phyloP scores from a whole-genome alignment of 1,140 invertebrate genomes.

The Drosophila kurseongensis region DNA sequence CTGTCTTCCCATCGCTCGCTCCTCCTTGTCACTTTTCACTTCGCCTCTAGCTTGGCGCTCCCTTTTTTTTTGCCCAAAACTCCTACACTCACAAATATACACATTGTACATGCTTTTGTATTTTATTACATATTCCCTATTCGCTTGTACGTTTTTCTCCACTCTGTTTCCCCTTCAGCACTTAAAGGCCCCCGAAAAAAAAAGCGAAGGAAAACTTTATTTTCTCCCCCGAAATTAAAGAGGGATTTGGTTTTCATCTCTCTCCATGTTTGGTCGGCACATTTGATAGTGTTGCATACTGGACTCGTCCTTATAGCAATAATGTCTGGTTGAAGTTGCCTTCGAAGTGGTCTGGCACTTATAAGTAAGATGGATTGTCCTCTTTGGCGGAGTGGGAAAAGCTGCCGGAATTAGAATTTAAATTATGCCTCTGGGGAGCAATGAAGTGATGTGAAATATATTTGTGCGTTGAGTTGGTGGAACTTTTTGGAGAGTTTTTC shows the following conservation, averaged over 20 bases:
- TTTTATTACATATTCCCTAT: conserved; percentile 79
- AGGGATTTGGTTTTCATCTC: conserved; percentile 39
- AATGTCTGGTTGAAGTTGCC: conserved; percentile 66
- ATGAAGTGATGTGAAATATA: conserved; percentile 45
- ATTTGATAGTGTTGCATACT: conserved; percentile 72
- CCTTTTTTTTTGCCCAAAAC: conserved; percentile 37
- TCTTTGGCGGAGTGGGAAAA: conserved; percentile 15
- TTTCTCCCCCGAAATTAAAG: conserved; percentile 55
- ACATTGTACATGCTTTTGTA: conserved; percentile 61
- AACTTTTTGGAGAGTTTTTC: conserved; percentile 12
- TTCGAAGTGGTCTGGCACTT: conserved; percentile 51
- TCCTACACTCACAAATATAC: conserved; percentile 23
- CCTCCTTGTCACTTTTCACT: conserved; percentile 73
- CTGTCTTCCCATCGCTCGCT: conserved; percentile 68
- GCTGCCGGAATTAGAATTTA: conserved; percentile 69
- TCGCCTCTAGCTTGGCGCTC: conserved; percentile 46
- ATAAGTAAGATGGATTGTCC: conserved; percentile 80
- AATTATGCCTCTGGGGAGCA: conserved; percentile 64
- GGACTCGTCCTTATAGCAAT: conserved; percentile 49
- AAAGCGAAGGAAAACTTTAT: conserved; percentile 46
- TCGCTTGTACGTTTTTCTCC: conserved; percentile 47
- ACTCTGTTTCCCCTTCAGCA: conserved; percentile 46
- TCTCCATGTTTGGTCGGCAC: conserved; percentile 1
- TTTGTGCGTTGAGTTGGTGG: conserved; percentile 1
- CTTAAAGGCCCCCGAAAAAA: conserved; percentile 57